Evolutionary conservation across 2,797 vertebrate genomes (phyloP), one percentile per base, ranked within the genome.

Genomic region (Amblyopsis hoosieri): DNA sequence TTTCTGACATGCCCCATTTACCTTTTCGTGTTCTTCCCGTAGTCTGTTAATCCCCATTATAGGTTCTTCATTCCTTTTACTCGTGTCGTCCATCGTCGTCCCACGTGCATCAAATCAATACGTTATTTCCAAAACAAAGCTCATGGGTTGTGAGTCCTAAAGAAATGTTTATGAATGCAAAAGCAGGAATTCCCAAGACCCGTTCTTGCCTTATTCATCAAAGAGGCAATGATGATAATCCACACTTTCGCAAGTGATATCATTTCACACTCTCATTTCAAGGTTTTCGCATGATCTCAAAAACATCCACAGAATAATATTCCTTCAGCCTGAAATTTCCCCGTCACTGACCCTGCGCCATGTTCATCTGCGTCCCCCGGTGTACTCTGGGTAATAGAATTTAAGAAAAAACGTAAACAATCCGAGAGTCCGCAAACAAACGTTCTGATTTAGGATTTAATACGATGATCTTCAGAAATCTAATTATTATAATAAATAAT

Each of bases 121-220:
- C 47, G 54, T 80, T 74, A 52, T 17, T 66, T 78, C 83, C 76
- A 62, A 79, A 78, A 72, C 71, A 82, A 74, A 75, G 78, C 87
- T 93, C 94, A 95, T 57, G 90, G 94, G 84, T 90, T 91, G 92
- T 94, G 93, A 98, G 96, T 98, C 95, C 96, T 96, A 94, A 95
- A 96, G 90, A 94, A 96, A 87, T 95, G 95, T 95, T 95, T 96
- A 93, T 95, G 93, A 85, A 93, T 91, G 90, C 93, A 93, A 87
- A 92, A 90, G 83, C 91, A 92, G 89, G 89, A 85, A 84, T 87
- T 93, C 87, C 92, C 89, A 79, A 85, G 86, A 82, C 62, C 84
- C 81, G 88, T 80, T 75, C 85, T 90, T 80, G 69, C 86, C 74
- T 77, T 89, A 85, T 77, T 91, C 95, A 95, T 95, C 92, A 91